Base-by-base conservation (phyloP, 2,797 vertebrate species). In the Thalassophryne amazonica region DNA sequence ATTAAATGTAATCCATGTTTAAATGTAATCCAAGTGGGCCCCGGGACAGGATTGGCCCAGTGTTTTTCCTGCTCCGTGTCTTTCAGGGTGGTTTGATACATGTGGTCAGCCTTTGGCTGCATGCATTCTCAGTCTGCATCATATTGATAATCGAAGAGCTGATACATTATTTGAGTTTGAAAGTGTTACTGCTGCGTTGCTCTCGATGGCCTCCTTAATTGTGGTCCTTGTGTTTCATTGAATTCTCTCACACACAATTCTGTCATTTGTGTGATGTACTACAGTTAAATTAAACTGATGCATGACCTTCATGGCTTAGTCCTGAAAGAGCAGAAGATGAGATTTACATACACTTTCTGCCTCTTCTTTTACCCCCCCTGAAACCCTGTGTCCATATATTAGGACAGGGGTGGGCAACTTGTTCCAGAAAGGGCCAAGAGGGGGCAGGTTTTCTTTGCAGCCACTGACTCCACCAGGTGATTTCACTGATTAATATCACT, bases 261-360 rank as follows among this genome's bases (percentile, higher is more conserved):
- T 43, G 33, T 46, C 57, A 21, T 43, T 49, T 18, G 40, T 24
- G 11, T 2, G 3, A 25, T 19, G 15, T 60, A 53, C 65, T 34
- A 24, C 3, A 31, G 33, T 37, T 23, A 65, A 68, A 56, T 71
- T 43, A 42, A 75, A 57, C 55, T 59, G 52, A n/a, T 47, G 43
- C 20, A 41, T 78, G 51, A 72, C 56, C 60, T 52, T 43, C 48
- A 35, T 53, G 37, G 33, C 55, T 67, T 43, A 35, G 40, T 56
- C 38, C 52, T 56, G 47, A 42, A 62, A 23, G 27, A 53, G 62
- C 23, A 15, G 33, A 56, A 59, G 48, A 53, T 18, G 15, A 59
- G 42, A 58, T 40, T 30, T 47, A 24, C 58, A 46, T 65, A 37
- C 10, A 51, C 20, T 55, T 10, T 52, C 48, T 58, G 54, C 59